A percentile compares a stretch with the other conserved stretches of the same genome.
Conservation (phyloP, 2,113 vertebrate genomes). For the Coryphaenoides rupestris region DNA sequence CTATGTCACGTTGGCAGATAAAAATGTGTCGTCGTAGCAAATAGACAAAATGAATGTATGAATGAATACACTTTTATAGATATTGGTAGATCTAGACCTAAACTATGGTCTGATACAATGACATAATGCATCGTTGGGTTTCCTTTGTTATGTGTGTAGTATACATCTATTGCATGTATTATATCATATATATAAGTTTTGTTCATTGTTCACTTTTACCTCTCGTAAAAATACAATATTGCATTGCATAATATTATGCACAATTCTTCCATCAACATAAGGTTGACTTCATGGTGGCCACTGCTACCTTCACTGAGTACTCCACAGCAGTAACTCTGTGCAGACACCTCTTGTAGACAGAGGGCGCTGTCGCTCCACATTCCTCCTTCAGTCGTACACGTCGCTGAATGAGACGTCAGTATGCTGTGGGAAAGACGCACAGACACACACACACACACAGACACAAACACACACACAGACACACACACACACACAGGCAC, state of each 20-base stretch:
- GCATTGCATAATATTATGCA: no score
- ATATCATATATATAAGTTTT: no score
- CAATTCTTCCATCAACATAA: no score
- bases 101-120: no score
- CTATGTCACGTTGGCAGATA: not conserved
- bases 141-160: no score
- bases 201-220: no score
- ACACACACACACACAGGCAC: not conserved
- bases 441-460: not conserved
- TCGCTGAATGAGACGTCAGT: conserved; percentile 87
- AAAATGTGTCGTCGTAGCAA: not conserved
- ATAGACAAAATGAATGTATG: no score
- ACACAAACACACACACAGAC: not conserved
- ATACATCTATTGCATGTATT: no score
- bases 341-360: conserved; percentile 84
- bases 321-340: conserved; percentile 89
- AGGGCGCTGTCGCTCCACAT: conserved; percentile 81
- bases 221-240: no score
- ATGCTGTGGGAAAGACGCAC: not conserved
- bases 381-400: conserved; percentile 92
- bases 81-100: no score
- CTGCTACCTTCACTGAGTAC: conserved; percentile 88
- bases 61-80: no score
- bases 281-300: not conserved
- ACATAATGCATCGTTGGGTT: no score